Evolutionary conservation across 2,113 vertebrate species (phyloP).

Genomic region (Prolemur simus): DNA sequence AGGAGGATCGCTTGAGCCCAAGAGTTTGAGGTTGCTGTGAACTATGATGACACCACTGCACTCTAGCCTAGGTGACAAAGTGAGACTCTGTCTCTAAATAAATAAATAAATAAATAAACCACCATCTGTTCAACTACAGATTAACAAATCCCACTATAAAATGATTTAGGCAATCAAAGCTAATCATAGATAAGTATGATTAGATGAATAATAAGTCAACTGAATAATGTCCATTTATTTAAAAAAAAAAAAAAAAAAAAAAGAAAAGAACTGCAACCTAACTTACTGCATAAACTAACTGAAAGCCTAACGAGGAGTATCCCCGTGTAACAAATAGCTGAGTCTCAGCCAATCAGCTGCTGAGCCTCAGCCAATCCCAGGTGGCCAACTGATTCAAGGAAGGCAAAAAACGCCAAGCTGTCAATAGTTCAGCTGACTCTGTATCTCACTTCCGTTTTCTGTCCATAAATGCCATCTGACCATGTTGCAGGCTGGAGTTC

Average conservation of each 20-base stretch:
- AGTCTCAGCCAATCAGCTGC: neutral
- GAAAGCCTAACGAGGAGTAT: neutral
- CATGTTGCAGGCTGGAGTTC: neutral
- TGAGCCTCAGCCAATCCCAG: neutral
- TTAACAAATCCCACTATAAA: slow-evolving; percentile 57
- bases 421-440: neutral
- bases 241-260: slow-evolving; percentile 9
- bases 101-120: too few relatives aligned
- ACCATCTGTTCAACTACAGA: slow-evolving; percentile 56
- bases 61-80: too few relatives aligned
- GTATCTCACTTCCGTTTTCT: neutral
- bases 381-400: neutral
- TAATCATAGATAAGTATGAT: slow-evolving; percentile 63
- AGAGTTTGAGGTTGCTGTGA: too few relatives aligned
- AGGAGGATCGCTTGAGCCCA: too few relatives aligned
- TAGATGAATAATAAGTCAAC: slow-evolving; percentile 42
- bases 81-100: too few relatives aligned
- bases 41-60: too few relatives aligned
- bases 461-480: neutral
- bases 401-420: neutral
- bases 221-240: slow-evolving; percentile 69
- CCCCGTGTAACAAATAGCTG: neutral
- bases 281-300: neutral
- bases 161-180: slow-evolving; percentile 67
- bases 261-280: neutral